Evolutionary conservation across 2,113 vertebrate species (phyloP).

Genomic region (Anguilla japonica): DNA sequence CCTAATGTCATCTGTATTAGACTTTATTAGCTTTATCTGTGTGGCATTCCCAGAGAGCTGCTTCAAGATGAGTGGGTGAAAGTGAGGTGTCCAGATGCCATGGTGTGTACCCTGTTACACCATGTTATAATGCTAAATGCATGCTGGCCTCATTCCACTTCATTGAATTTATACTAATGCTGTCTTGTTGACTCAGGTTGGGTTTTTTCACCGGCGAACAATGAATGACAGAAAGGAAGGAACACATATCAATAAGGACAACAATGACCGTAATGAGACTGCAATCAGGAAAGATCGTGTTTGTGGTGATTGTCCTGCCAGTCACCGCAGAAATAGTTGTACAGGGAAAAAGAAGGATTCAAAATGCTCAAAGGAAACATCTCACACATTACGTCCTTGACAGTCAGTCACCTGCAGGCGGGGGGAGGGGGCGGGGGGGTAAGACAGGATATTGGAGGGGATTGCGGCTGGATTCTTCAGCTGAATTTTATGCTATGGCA

Average conservation of each 20-base stretch:
- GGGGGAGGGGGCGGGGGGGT: background rate
- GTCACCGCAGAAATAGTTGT: constrained; percentile 16
- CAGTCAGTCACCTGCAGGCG: background rate
- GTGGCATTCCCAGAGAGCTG: constrained; percentile 6
- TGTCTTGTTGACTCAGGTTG: constrained; percentile 1
- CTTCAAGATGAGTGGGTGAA: background rate
- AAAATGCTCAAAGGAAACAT: background rate
- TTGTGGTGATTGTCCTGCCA: constrained; percentile 2
- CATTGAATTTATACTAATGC: background rate
- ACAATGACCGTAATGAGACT: constrained; percentile 13
- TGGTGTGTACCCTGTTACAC: background rate
- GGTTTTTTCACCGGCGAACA: constrained; percentile 12
- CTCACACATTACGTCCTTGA: constrained; percentile 19
- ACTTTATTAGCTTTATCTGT: background rate
- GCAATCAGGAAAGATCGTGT: too few species aligned
- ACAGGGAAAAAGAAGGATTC: constrained; percentile 17
- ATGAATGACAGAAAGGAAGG: constrained; percentile 23
- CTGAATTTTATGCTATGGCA: background rate
- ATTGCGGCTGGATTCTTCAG: background rate
- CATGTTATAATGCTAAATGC: background rate
- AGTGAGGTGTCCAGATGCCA: background rate
- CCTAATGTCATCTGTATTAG: background rate
- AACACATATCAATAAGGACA: constrained; percentile 2
- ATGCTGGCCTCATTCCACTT: background rate
- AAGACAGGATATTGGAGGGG: background rate